phyloP scores from a whole-genome alignment of 2,888 invertebrate genomes.

The Cactoblastis cactorum region DNA sequence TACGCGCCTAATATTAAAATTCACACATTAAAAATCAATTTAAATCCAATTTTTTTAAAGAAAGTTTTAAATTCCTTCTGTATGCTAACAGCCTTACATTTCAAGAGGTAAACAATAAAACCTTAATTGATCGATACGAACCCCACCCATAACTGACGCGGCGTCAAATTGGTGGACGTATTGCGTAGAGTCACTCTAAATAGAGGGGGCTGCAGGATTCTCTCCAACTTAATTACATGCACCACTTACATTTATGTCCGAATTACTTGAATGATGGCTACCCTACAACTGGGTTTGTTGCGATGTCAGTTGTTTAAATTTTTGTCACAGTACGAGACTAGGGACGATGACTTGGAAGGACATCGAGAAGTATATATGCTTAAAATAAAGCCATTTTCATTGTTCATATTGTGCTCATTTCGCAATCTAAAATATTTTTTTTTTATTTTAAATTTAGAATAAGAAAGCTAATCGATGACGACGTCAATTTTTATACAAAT shows the following conservation, averaged over 20 bases:
- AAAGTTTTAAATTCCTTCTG: background rate
- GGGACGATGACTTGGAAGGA: no score
- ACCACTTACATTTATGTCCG: background rate
- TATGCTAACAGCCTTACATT: background rate
- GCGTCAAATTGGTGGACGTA: conserved; percentile 1
- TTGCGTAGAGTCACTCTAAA: conserved; percentile 15
- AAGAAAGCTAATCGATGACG: no score
- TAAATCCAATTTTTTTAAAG: background rate
- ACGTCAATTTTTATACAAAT: no score
- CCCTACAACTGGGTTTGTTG: background rate
- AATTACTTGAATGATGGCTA: background rate
- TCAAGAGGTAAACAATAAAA: conserved; percentile 1
- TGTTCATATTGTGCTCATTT: no score
- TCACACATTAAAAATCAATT: no score
- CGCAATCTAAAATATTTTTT: no score
- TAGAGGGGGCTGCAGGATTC: background rate
- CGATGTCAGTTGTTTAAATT: no score
- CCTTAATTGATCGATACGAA: conserved; percentile 19
- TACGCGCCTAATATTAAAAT: no score
- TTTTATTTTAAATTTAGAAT: no score
- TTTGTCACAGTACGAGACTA: no score
- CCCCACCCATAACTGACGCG: conserved; percentile 30
- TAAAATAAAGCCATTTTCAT: no score
- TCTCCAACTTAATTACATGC: conserved; percentile 1
- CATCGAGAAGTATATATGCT: no score